Percentiles rank a stretch among this genome's conserved stretches.
phyloP scores from a whole-genome alignment of 1,140 invertebrate genomes.

The Homarus americanus region DNA sequence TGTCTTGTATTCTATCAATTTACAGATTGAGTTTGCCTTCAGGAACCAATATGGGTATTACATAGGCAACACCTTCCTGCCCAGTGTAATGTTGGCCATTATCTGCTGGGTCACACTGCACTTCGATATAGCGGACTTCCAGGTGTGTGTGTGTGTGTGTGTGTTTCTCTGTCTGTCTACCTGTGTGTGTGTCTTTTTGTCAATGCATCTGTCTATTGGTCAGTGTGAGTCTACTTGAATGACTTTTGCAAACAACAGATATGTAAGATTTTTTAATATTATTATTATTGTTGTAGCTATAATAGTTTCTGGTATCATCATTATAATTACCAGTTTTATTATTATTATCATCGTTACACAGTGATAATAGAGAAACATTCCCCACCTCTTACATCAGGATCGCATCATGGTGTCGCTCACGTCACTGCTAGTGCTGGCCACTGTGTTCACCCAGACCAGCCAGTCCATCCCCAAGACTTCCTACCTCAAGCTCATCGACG shows the following conservation, averaged over 20 bases:
- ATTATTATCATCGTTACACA: background rate
- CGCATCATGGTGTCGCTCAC: conserved; percentile 74
- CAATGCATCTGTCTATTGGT: no score
- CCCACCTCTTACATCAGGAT: conserved; percentile 25
- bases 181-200: no score
- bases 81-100: conserved; percentile 56
- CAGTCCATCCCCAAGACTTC: conserved; percentile 62
- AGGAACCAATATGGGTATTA: conserved; percentile 72
- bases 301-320: no score
- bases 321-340: no score
- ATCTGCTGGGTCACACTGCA: conserved; percentile 40
- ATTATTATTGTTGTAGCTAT: no score
- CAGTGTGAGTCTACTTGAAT: no score
- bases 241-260: no score
- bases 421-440: conserved; percentile 64
- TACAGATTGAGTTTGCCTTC: conserved; percentile 39
- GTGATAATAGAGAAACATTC: background rate
- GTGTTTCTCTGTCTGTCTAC: no score
- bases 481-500: conserved; percentile 71
- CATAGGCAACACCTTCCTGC: conserved; percentile 65
- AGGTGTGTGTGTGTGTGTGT: conserved; percentile 9
- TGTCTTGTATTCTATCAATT: background rate
- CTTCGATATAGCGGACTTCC: conserved; percentile 57
- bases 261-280: no score
- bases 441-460: conserved; percentile 72